Conservation (phyloP, 2,113 vertebrate species). For the Bambusicola thoracicus region DNA sequence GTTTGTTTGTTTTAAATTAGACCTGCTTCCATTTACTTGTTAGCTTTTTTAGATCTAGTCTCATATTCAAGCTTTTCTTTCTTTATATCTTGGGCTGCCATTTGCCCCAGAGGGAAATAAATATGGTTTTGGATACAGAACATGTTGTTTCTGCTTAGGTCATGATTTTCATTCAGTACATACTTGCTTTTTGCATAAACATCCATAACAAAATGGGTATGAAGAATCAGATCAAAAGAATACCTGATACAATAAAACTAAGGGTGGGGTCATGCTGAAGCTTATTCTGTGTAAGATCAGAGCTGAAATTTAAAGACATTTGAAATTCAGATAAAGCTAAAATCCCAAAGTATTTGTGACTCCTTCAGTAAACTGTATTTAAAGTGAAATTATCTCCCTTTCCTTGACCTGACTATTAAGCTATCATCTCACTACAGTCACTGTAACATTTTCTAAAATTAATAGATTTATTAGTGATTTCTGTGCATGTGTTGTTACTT, state of each 20-base stretch:
- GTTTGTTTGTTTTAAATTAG: neutral
- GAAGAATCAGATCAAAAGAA: neutral
- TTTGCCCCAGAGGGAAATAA: neutral
- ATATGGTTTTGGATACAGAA: neutral
- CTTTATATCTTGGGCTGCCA: neutral
- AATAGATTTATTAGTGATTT: conserved; percentile 7
- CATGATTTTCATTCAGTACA: neutral
- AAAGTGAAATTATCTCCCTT: conserved; percentile 20
- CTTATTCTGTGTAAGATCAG: neutral
- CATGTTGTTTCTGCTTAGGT: neutral
- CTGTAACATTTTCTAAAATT: neutral
- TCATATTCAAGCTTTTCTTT: neutral
- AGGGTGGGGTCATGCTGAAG: neutral
- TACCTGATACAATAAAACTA: neutral
- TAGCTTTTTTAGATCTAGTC: neutral
- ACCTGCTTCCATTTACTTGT: neutral
- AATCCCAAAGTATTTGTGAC: neutral
- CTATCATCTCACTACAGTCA: neutral
- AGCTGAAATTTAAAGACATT: neutral
- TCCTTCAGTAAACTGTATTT: conserved; percentile 7
- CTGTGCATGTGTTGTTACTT: neutral
- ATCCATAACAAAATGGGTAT: neutral
- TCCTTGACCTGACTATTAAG: neutral
- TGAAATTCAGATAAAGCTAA: conserved; percentile 31
- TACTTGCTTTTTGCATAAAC: neutral